phyloP scores from a whole-genome alignment of 35 echinoderm and acorn worm genomes.

The Patiria miniata region DNA sequence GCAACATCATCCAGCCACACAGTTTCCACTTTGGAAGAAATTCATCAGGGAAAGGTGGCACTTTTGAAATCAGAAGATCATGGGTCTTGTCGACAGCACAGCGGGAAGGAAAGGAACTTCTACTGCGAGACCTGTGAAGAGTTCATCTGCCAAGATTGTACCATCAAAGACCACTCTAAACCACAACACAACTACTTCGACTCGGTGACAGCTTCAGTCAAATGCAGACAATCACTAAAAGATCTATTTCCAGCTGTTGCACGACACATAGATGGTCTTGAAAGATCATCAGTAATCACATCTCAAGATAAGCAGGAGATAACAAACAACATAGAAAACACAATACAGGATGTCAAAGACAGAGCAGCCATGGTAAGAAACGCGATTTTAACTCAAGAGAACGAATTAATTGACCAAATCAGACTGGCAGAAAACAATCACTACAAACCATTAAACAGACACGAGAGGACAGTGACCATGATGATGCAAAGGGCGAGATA shows the following conservation, averaged over 20 bases:
- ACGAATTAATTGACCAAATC: not conserved
- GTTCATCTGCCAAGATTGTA: slow-evolving; percentile 29
- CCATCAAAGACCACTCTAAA: not conserved
- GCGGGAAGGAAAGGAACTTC: not conserved
- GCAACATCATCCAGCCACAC: not conserved
- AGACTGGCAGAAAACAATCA: too few species aligned
- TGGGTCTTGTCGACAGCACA: not conserved
- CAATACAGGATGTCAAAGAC: not conserved
- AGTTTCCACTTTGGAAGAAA: not conserved
- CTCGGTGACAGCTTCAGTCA: not conserved
- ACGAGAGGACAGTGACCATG: not conserved
- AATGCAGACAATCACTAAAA: too few species aligned
- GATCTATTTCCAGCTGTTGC: not conserved
- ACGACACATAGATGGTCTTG: not conserved
- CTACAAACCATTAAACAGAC: too few species aligned
- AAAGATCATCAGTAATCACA: not conserved
- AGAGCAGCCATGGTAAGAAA: not conserved
- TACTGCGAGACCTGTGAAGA: slow-evolving; percentile 30
- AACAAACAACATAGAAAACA: too few species aligned
- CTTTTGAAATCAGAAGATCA: not conserved
- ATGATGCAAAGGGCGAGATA: too few species aligned
- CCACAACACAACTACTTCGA: slow-evolving; percentile 13
- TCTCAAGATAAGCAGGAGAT: not conserved
- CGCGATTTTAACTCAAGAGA: not conserved
- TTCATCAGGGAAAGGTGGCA: not conserved